phyloP scores from a whole-genome alignment of 2,797 vertebrate genomes.

The Alcedo quadribrachys region DNA sequence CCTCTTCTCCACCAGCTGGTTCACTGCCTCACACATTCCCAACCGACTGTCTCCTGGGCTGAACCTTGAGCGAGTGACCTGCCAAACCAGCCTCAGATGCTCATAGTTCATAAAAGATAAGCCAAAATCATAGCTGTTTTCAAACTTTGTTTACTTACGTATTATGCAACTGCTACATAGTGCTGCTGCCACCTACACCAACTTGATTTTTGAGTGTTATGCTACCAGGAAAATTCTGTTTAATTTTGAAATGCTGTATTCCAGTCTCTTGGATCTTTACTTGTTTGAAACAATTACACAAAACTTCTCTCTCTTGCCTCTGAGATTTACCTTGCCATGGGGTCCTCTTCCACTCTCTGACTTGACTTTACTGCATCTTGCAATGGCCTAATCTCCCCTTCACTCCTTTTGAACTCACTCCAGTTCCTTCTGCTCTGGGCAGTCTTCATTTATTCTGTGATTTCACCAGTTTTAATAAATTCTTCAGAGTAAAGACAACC shows the following conservation, averaged over 20 bases:
- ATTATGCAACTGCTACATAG: background rate
- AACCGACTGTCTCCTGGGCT: background rate
- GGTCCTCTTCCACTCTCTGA: background rate
- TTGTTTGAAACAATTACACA: background rate
- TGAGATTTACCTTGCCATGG: background rate
- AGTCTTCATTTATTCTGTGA: background rate
- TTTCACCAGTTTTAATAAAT: background rate
- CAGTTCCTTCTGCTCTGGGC: background rate
- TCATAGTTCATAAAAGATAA: background rate
- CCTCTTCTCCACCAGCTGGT: background rate
- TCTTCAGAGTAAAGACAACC: background rate
- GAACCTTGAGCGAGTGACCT: background rate
- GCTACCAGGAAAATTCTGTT: background rate
- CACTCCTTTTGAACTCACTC: background rate
- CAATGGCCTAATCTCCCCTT: background rate
- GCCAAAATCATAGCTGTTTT: background rate
- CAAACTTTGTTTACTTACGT: background rate
- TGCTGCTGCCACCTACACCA: background rate
- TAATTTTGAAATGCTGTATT: background rate
- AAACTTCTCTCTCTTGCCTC: background rate
- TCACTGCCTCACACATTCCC: background rate
- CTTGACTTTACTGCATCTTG: background rate
- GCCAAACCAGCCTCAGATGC: background rate
- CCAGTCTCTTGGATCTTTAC: background rate
- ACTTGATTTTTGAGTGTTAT: background rate